Percentiles rank a stretch among this genome's conserved stretches.
These are phyloP conservation scores for Synergus gifuensis DNA, from an alignment of 2,888 invertebrate species.

Conservation along the genomic window DNA sequence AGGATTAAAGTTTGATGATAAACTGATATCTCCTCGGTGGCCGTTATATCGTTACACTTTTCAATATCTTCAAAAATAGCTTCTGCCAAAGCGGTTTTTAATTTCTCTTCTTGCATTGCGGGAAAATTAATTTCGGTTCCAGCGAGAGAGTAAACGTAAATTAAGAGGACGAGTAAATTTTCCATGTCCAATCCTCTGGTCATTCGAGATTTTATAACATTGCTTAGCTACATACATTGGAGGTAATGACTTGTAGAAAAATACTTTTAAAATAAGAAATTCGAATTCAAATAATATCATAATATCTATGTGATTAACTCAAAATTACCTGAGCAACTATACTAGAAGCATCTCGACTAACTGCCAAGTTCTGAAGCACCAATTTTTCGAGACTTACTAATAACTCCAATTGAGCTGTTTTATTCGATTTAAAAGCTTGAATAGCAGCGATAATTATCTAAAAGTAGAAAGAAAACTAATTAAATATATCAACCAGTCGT, in stretches of 20 bases:
- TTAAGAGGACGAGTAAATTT: constrained; percentile 81
- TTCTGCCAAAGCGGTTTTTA: constrained; percentile 79
- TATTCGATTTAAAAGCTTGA: constrained; percentile 81
- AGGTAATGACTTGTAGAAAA: constrained; percentile 48
- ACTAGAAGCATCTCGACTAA: constrained; percentile 79
- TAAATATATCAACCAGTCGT: not conserved
- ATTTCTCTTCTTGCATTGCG: constrained; percentile 78
- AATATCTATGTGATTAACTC: constrained; percentile 82
- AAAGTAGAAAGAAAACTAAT: constrained; percentile 3
- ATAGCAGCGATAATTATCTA: constrained; percentile 79
- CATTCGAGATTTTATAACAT: constrained; percentile 80
- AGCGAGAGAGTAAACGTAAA: constrained; percentile 82
- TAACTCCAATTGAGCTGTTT: constrained; percentile 80
- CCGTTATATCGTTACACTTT: constrained; percentile 63
- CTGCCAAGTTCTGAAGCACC: constrained; percentile 77
- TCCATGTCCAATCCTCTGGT: constrained; percentile 80
- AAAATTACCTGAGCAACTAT: constrained; percentile 76
- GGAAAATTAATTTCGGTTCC: constrained; percentile 81
- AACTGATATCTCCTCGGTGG: constrained; percentile 63
- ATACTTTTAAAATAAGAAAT: constrained; percentile 37
- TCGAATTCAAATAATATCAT: constrained; percentile 80
- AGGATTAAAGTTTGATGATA: constrained; percentile 71
- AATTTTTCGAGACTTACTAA: constrained; percentile 83
- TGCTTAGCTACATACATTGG: constrained; percentile 79
- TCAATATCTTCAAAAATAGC: constrained; percentile 82